Conservation (phyloP, 2,797 vertebrate genomes). For the Phalloptychus januarius region DNA sequence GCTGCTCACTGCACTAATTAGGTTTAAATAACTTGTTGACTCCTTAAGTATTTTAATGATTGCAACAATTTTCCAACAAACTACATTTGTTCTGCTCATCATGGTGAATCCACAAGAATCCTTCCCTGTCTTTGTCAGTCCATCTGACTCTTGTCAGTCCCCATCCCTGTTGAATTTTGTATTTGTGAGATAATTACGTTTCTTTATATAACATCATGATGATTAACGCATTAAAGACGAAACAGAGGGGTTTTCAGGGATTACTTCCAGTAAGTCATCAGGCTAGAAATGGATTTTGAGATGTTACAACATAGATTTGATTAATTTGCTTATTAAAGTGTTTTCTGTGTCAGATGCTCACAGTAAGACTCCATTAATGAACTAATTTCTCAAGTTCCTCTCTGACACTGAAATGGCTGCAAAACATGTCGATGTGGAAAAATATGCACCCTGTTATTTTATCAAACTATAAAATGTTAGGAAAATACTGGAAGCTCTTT, state of each 20-base stretch:
- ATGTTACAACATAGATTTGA: conserved; percentile 11
- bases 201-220: conserved; percentile 8
- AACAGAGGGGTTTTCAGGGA: conserved; percentile 8
- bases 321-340: conserved; percentile 20
- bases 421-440: conserved; percentile 1
- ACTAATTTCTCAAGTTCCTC: conserved; percentile 2
- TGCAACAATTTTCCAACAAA: not conserved
- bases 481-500: not conserved
- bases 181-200: conserved; percentile 5
- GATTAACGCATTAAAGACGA: conserved; percentile 9
- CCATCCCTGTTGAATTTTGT: conserved; percentile 1
- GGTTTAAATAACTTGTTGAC: conserved; percentile 1
- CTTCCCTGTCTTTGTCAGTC: not conserved
- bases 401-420: not conserved
- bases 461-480: not conserved
- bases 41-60: not conserved
- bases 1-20: not conserved
- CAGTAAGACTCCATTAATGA: conserved; percentile 8
- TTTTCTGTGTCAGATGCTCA: conserved; percentile 14
- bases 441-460: not conserved
- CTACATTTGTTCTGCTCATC: not conserved
- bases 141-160: not conserved
- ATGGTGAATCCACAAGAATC: not conserved
- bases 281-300: conserved; percentile 14
- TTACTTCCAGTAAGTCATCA: conserved; percentile 18